Percentiles rank a stretch among this genome's conserved stretches.
Conservation (phyloP, 2,888 invertebrate species). For the Ennomos quercinarius region DNA sequence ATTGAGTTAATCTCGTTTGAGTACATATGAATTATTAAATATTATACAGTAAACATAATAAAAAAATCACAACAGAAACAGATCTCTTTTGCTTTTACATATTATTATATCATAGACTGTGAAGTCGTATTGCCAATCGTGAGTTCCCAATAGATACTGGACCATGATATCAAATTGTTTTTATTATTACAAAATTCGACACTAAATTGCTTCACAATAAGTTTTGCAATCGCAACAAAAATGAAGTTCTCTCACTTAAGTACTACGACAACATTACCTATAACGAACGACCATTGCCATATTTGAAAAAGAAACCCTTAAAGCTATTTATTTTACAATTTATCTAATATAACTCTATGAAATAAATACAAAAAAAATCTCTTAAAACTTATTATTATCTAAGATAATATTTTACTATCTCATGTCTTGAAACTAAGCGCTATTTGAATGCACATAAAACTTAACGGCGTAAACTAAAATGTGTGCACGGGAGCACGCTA, state of each 20-base stretch:
- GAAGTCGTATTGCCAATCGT: constrained; percentile 43
- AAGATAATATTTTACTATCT: constrained; percentile 82
- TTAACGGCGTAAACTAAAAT: constrained; percentile 60
- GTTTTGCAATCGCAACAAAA: constrained; percentile 56
- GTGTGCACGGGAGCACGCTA: constrained; percentile 53
- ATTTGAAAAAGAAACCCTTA: constrained; percentile 75
- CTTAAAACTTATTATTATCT: constrained; percentile 76
- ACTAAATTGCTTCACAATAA: constrained; percentile 39
- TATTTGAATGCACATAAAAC: constrained; percentile 78
- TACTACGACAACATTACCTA: constrained; percentile 74
- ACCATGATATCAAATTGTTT: constrained; percentile 23
- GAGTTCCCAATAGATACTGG: constrained; percentile 13
- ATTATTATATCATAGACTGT: constrained; percentile 16
- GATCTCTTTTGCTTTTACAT: constrained; percentile 68
- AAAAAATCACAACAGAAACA: constrained; percentile 77
- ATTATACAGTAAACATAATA: constrained; percentile 52
- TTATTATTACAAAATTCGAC: constrained; percentile 38
- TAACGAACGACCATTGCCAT: constrained; percentile 81
- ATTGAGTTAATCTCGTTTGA: constrained; percentile 80
- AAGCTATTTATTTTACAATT: constrained; percentile 82
- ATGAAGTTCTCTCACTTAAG: constrained; percentile 77
- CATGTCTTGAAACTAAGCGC: constrained; percentile 82
- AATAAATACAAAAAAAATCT: constrained; percentile 85
- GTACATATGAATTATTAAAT: constrained; percentile 68
- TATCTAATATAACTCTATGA: constrained; percentile 84